Evolutionary conservation across 2,888 invertebrate genomes (phyloP), one percentile per base, ranked within the genome.

Genomic region (Drosophila pseudotakahashii): DNA sequence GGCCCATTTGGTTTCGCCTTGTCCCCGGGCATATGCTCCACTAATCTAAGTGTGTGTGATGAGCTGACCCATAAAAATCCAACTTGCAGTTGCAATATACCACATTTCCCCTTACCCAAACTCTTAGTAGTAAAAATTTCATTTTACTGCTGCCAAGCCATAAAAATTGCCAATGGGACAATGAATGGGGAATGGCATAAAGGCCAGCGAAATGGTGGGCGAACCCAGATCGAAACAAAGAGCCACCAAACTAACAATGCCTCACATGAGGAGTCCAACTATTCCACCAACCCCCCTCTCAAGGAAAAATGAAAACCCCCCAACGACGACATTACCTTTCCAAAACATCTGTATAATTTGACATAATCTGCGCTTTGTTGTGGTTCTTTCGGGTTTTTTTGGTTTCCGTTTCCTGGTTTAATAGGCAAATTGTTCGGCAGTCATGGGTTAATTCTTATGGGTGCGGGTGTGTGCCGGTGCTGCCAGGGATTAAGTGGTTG

Each of bases 301-400:
- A 26, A 26, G 6, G 26, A 16, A 32, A 11, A 11, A 6, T 7
- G 14, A 34, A 55, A 34, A 42, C 5, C 30, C 58, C 37, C 7
- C 42, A 16, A 47, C 34, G 32, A 53, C 64, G 32, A 53, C 64
- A 71, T 52, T 76, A 72, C 71, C 88, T 81, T 71, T 52, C 54
- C 54, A 64, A 77, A 81, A 73, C 82, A 76, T 70, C 78, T 73
- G 68, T 88, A 81, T 72, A 80, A 84, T 80, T 88, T 86, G 83
- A 77, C 77, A 85, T 85, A 88, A 88, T 85, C 88, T 80, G 67
- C 69, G 70, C 73, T 76, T 87, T 87, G 81, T 84, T 81, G 69
- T 77, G 74, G 72, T 74, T 60, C 44, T 57, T 48, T 26, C 2
- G 26, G 26, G 26, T 26, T 23, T 61, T 66, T 64, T 23, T 10